These are phyloP conservation scores for Clamator glandarius DNA, from an alignment of 2,797 vertebrate genomes.

Conservation along the genomic window DNA sequence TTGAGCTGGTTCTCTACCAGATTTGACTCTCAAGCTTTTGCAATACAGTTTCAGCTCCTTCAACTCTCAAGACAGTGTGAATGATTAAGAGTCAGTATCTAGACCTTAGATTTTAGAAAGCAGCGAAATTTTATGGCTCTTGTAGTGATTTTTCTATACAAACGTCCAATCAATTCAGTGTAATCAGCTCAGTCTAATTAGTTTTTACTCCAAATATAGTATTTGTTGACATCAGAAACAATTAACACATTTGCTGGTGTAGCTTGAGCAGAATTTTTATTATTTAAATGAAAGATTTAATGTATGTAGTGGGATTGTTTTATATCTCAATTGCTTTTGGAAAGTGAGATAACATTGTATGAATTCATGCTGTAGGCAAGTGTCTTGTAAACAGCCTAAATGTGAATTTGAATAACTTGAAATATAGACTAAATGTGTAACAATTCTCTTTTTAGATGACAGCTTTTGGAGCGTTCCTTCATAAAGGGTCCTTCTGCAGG, in stretches of 20 bases:
- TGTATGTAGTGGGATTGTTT: not conserved
- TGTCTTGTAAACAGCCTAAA: slow-evolving; percentile 78
- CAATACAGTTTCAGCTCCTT: not conserved
- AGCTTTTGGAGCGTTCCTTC: slow-evolving; percentile 97
- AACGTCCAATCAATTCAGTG: not conserved
- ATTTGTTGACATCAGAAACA: not conserved
- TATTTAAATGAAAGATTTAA: not conserved
- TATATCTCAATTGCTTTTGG: not conserved
- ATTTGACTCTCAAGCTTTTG: not conserved
- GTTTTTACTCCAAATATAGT: not conserved
- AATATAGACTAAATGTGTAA: slow-evolving; percentile 39
- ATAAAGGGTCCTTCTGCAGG: slow-evolving; percentile 98
- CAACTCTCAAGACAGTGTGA: not conserved
- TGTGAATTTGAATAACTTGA: slow-evolving; percentile 25
- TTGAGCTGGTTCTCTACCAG: not conserved
- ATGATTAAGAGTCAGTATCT: not conserved
- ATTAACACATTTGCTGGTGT: not conserved
- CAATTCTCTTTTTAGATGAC: slow-evolving; percentile 88
- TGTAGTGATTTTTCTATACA: not conserved
- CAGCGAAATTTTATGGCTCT: not conserved
- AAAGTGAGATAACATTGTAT: not conserved
- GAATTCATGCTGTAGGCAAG: slow-evolving; percentile 19
- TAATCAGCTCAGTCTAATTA: not conserved
- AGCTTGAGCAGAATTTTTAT: not conserved
- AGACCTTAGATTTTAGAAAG: not conserved